Conservation (phyloP, 1,140 invertebrate species). For the Eupeodes corollae region DNA sequence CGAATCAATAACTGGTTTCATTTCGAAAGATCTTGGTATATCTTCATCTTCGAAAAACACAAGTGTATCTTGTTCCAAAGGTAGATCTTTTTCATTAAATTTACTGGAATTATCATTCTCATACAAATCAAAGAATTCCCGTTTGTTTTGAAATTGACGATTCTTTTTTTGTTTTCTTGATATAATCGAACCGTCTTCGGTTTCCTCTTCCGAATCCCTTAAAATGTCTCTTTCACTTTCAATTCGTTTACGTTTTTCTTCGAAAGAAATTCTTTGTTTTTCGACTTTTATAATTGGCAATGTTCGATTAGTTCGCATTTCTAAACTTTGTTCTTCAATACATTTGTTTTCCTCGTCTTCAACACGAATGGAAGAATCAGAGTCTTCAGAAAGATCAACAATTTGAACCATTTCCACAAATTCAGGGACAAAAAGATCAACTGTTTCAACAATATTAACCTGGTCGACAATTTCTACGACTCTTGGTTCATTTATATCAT, state of each 20-base stretch:
- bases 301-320: slow-evolving; percentile 24
- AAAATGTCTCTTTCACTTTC: slow-evolving; percentile 32
- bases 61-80: slow-evolving; percentile 46
- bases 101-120: slow-evolving; percentile 50
- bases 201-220: slow-evolving; percentile 31
- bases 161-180: too few species aligned
- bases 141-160: background rate
- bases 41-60: slow-evolving; percentile 58
- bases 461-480: slow-evolving; percentile 32
- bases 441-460: slow-evolving; percentile 33
- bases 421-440: slow-evolving; percentile 30
- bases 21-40: slow-evolving; percentile 40
- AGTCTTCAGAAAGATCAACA: slow-evolving; percentile 32
- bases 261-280: slow-evolving; percentile 33
- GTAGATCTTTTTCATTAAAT: slow-evolving; percentile 49
- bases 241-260: slow-evolving; percentile 31
- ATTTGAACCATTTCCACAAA: slow-evolving; percentile 36
- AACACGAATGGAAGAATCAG: slow-evolving; percentile 23
- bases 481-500: slow-evolving; percentile 13
- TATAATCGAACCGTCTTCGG: background rate
- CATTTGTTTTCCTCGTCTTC: slow-evolving; percentile 16
- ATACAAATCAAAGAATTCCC: background rate
- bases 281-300: slow-evolving; percentile 28
- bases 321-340: slow-evolving; percentile 9
- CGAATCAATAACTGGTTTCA: slow-evolving; percentile 34